Conservation (phyloP, 2,888 invertebrate genomes). For the Diploptera punctata region DNA sequence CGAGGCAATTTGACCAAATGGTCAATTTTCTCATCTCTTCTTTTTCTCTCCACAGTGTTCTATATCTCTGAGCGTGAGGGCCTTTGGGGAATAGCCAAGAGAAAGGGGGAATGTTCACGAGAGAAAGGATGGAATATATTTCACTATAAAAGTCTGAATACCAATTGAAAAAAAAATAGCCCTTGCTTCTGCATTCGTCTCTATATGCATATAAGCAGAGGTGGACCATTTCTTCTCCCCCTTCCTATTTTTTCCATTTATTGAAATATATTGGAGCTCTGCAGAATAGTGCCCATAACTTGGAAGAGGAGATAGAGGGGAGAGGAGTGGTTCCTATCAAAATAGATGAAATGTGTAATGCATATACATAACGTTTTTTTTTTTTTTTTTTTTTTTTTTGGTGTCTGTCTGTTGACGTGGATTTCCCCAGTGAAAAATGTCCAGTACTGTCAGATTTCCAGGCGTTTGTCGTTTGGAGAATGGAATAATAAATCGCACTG, state of each 20-base stretch:
- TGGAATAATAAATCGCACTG: too few relatives aligned
- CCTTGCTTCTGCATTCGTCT: conserved; percentile 1
- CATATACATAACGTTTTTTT: conserved; percentile 20
- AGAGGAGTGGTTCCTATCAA: not conserved
- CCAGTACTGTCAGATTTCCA: not conserved
- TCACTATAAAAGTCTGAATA: conserved; percentile 39
- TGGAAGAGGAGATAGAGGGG: not conserved
- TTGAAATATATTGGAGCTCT: conserved; percentile 26
- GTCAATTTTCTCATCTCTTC: conserved; percentile 33
- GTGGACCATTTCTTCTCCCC: not conserved
- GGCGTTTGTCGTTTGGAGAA: too few relatives aligned
- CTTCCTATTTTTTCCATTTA: not conserved
- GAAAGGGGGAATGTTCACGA: not conserved
- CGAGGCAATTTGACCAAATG: conserved; percentile 36
- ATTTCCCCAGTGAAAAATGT: not conserved
- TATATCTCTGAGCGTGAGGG: not conserved
- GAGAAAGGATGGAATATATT: conserved; percentile 30
- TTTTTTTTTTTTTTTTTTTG: too few relatives aligned
- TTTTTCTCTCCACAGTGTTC: not conserved
- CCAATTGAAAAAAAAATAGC: conserved; percentile 10
- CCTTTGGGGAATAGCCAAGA: conserved; percentile 15
- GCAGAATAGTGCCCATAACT: conserved; percentile 7
- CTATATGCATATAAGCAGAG: conserved; percentile 5
- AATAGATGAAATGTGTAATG: conserved; percentile 24
- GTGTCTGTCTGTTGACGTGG: not conserved